These are phyloP conservation scores for Rhopalosiphum padi DNA, from an alignment of 1,140 invertebrate genomes.

Conservation along the genomic window DNA sequence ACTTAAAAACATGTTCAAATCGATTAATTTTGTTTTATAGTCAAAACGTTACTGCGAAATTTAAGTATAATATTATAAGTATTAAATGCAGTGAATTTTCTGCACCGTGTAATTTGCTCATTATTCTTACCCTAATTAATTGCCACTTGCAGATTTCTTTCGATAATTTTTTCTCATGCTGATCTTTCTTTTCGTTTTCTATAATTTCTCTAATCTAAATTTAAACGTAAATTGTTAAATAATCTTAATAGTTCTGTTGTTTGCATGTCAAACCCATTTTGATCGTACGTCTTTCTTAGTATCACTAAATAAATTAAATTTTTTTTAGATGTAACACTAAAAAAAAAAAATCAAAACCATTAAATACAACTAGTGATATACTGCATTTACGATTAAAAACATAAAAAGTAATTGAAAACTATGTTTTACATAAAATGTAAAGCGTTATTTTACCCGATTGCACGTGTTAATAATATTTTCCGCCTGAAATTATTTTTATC, in stretches of 20 bases:
- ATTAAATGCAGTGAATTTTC: not conserved
- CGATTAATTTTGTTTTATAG: too few relatives aligned
- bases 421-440: not conserved
- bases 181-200: not conserved
- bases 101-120: not conserved
- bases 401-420: not conserved
- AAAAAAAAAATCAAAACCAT: not conserved
- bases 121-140: not conserved
- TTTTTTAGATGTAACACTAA: not conserved
- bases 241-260: not conserved
- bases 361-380: not conserved
- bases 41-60: not conserved
- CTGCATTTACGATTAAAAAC: not conserved
- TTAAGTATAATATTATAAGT: not conserved
- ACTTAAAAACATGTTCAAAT: too few relatives aligned
- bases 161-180: not conserved
- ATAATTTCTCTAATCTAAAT: not conserved
- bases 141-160: not conserved
- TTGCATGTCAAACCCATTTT: not conserved
- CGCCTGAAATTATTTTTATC: not conserved
- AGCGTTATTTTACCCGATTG: not conserved
- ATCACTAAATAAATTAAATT: not conserved
- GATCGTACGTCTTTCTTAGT: not conserved
- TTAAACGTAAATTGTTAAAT: not conserved
- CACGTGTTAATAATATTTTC: not conserved